phyloP scores from a whole-genome alignment of 2,888 invertebrate genomes.

The Ypsolopha scabrella region DNA sequence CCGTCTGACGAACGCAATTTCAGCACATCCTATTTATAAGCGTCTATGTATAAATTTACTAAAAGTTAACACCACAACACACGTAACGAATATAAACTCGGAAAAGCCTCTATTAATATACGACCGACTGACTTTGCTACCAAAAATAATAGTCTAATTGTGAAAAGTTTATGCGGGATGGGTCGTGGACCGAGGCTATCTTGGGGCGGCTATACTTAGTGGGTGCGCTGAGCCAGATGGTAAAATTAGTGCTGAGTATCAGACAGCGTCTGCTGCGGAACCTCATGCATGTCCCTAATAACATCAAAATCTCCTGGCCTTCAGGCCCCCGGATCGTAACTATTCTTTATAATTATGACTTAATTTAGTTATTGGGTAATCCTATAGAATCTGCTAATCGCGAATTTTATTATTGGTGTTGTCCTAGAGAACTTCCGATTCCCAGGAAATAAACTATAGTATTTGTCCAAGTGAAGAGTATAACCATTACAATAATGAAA shows the following conservation, averaged over 20 bases:
- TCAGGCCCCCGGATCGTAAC: too few relatives aligned
- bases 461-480: too few relatives aligned
- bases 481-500: too few relatives aligned
- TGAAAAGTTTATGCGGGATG: slow-evolving; percentile 72
- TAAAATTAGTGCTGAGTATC: slow-evolving; percentile 63
- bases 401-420: too few relatives aligned
- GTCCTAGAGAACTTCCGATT: too few relatives aligned
- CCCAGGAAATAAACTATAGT: too few relatives aligned
- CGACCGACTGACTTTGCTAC: slow-evolving; percentile 72
- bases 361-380: too few relatives aligned
- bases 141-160: slow-evolving; percentile 73
- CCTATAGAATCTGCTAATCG: too few relatives aligned
- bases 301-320: too few relatives aligned
- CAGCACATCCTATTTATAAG: slow-evolving; percentile 71
- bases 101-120: slow-evolving; percentile 72
- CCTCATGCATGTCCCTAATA: too few relatives aligned
- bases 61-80: slow-evolving; percentile 71
- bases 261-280: slow-evolving; percentile 50
- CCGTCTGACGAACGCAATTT: slow-evolving; percentile 64
- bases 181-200: slow-evolving; percentile 71
- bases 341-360: too few relatives aligned
- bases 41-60: slow-evolving; percentile 72
- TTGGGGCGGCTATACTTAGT: slow-evolving; percentile 72
- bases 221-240: slow-evolving; percentile 61
- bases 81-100: slow-evolving; percentile 72